Percentiles rank a stretch among this genome's conserved stretches.
These are phyloP conservation scores for Mesocentrotus franciscanus DNA, from an alignment of 53 echinoderm and acorn worm species.

Conservation along the genomic window DNA sequence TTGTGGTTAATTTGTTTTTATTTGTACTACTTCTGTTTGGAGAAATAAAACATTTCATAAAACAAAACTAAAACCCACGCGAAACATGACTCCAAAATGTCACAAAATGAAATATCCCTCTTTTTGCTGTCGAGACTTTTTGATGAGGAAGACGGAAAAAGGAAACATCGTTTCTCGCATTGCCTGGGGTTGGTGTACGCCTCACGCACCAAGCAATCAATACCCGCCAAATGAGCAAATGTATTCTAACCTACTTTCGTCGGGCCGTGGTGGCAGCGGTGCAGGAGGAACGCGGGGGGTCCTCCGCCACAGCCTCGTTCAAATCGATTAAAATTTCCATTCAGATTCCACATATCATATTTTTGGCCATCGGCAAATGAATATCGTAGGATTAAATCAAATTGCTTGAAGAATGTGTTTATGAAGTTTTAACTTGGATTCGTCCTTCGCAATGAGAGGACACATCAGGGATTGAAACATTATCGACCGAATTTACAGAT, in stretches of 20 bases:
- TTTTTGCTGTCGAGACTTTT: not conserved
- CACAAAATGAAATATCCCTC: not conserved
- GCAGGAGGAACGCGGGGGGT: not conserved
- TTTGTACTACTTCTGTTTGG: too few relatives aligned
- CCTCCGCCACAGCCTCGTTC: not conserved
- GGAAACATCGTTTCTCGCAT: not conserved
- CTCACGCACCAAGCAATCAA: not conserved
- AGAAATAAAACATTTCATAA: too few relatives aligned
- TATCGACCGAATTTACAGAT: not conserved
- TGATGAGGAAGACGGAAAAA: not conserved
- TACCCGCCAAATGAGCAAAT: not conserved
- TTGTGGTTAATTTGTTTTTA: too few relatives aligned
- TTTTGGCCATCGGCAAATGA: not conserved
- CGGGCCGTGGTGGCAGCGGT: not conserved
- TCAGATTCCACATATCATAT: not conserved
- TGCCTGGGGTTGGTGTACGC: conserved; percentile 17
- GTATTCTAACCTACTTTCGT: not conserved
- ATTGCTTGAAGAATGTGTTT: not conserved
- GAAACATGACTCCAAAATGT: not conserved
- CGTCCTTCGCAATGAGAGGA: not conserved
- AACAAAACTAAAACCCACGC: not conserved
- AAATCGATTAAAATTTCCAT: conserved; percentile 7
- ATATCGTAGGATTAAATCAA: conserved; percentile 1
- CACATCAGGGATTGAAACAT: not conserved
- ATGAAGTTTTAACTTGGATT: conserved; percentile 14